Evolutionary conservation across 2,113 vertebrate species (phyloP), one percentile per base, ranked within the genome.

Genomic region (Pica pica): DNA sequence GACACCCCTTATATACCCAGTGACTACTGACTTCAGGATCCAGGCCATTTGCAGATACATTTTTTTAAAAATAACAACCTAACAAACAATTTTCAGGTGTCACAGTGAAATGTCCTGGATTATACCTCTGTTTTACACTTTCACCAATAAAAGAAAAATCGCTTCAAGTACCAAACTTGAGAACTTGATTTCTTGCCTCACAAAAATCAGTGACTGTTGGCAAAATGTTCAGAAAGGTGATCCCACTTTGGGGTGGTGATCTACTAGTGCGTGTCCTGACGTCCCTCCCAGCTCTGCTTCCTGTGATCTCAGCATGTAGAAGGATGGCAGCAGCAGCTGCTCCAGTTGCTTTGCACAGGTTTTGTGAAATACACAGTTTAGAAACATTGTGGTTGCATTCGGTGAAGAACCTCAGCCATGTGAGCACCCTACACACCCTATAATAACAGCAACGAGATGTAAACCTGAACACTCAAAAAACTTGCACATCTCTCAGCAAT

Each of bases 391-490:
- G 55, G 57, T 77, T 83, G 70, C 42, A 49, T 60, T 83, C 1
- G 2, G 55, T 57, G 53, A 85, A 63, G 87, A 88, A 39, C 50
- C 39, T 77, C 8, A 18, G 60, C 70, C 68, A 41, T 11, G 52
- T 59, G 81, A 80, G 55, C 47, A 78, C 63, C 41, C 75, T 83
- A 39, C 64, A 52, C 33, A 67, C 9, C 41, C 64, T 49, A 7
- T 39, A 88, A 77, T 33, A 91, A 85, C 42, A 90, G 31, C 71
- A 74, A 50, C 39, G 59, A 74, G 64, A 88, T 37, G n/a, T 37
- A 86, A 93, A 93, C 90, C 73, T 90, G 68, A 47, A 81, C 37
- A 56, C 31, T 69, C 60, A 70, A 83, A 93, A 88, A 83, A 31
- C 3, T 41, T 16, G 35, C 68, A 71, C 3, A 12, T 42, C 78